Percentiles rank a stretch among this genome's conserved stretches.
phyloP scores from a whole-genome alignment of 1,140 invertebrate genomes.

The Venturia canescens region DNA sequence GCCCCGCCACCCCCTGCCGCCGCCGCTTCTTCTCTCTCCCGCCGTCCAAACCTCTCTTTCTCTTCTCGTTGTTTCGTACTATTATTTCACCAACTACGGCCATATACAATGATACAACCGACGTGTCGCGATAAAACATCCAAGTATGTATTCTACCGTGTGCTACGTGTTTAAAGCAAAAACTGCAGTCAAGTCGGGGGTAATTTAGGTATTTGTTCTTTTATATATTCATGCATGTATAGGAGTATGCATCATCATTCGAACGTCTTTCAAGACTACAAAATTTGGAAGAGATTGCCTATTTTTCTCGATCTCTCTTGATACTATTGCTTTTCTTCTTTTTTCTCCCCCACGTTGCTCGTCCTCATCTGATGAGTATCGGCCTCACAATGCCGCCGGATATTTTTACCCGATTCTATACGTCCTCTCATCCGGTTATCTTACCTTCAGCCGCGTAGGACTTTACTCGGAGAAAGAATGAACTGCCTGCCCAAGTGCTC shows the following conservation, averaged over 20 bases:
- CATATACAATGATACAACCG: constrained; percentile 51
- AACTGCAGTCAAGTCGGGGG: constrained; percentile 2
- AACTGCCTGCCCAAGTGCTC: no score
- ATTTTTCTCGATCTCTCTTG: constrained; percentile 62
- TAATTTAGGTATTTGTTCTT: constrained; percentile 20
- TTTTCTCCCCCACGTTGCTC: no score
- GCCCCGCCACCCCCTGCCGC: not conserved
- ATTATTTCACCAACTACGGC: constrained; percentile 51
- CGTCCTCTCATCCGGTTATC: not conserved
- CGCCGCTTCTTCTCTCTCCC: constrained; percentile 13
- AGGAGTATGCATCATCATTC: constrained; percentile 47
- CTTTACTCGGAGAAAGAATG: no score
- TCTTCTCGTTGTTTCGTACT: constrained; percentile 48
- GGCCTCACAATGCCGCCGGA: constrained; percentile 19
- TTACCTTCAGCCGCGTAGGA: not conserved
- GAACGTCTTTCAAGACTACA: constrained; percentile 47
- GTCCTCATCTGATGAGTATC: not conserved
- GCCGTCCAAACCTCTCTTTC: not conserved
- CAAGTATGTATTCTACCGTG: constrained; percentile 41
- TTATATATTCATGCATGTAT: constrained; percentile 34
- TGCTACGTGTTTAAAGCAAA: constrained; percentile 18
- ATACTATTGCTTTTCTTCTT: constrained; percentile 53
- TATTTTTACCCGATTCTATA: constrained; percentile 22
- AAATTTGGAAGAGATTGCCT: constrained; percentile 42
- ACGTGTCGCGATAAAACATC: constrained; percentile 53